Evolutionary conservation across 2,888 invertebrate genomes (phyloP).

Genomic region (Trachelus stipa): DNA sequence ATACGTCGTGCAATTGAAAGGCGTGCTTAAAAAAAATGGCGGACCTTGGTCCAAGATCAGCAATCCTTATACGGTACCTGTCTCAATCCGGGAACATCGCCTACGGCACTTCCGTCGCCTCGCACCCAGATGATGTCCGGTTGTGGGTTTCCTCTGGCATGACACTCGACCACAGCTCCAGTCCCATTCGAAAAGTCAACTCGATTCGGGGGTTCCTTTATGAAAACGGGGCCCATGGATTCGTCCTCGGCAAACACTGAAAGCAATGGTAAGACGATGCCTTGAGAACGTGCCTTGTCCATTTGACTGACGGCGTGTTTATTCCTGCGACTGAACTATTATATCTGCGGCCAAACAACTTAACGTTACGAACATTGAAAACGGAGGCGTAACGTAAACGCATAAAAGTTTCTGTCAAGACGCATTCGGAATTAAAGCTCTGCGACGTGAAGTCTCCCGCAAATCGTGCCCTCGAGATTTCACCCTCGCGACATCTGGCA

Average conservation of each 20-base stretch:
- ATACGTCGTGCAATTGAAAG: no score
- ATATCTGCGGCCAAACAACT: no score
- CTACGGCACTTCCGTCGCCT: slow-evolving; percentile 90
- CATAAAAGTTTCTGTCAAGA: no score
- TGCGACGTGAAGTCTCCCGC: no score
- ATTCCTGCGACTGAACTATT: no score
- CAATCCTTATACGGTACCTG: slow-evolving; percentile 70
- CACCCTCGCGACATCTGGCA: slow-evolving; percentile 10
- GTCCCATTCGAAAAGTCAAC: slow-evolving; percentile 95
- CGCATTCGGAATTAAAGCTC: no score
- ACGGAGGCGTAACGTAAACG: no score
- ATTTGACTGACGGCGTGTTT: neutral
- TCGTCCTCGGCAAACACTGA: slow-evolving; percentile 74
- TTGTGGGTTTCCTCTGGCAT: slow-evolving; percentile 89
- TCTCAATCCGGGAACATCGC: slow-evolving; percentile 88
- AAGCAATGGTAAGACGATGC: slow-evolving; percentile 4
- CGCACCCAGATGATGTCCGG: slow-evolving; percentile 95
- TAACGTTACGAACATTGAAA: no score
- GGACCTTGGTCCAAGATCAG: no score
- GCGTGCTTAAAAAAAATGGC: no score
- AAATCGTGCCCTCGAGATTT: no score
- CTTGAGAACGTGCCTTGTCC: neutral
- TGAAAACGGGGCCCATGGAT: slow-evolving; percentile 89
- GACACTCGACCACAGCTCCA: slow-evolving; percentile 92
- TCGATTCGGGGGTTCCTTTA: slow-evolving; percentile 90